phyloP scores from a whole-genome alignment of 2,888 invertebrate species.

The Eristalinus sepulchralis region DNA sequence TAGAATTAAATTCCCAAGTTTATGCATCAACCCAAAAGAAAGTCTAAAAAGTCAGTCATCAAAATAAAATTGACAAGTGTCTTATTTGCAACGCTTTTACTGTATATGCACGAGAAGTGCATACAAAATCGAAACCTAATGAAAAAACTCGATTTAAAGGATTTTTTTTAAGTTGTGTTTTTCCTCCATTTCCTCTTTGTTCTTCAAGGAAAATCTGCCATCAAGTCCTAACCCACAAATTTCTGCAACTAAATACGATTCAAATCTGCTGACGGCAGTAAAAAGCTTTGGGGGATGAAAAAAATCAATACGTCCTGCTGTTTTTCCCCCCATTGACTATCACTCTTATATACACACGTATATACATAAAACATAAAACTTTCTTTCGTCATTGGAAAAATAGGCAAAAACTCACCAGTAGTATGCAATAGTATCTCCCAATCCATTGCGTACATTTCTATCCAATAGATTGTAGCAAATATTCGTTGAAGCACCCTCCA shows the following conservation, averaged over 20 bases:
- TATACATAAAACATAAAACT: not conserved
- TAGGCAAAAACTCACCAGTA: constrained; percentile 89
- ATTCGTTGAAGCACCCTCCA: constrained; percentile 97
- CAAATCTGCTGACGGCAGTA: constrained; percentile 25
- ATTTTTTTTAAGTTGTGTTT: too few species aligned
- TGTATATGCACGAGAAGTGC: not conserved
- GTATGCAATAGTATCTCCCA: constrained; percentile 95
- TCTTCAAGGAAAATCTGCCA: not conserved
- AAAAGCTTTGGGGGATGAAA: not conserved
- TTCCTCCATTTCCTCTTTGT: not conserved
- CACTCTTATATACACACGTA: not conserved
- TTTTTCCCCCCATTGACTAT: constrained; percentile 11
- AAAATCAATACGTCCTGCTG: constrained; percentile 38
- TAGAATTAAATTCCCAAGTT: too few species aligned
- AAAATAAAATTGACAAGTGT: not conserved
- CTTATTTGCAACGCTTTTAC: not conserved
- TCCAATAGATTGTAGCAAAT: constrained; percentile 97
- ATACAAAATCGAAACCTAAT: not conserved
- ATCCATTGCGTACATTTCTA: constrained; percentile 92
- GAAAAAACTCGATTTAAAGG: not conserved
- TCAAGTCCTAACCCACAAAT: not conserved
- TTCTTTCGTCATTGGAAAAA: not conserved
- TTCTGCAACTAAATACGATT: constrained; percentile 25
- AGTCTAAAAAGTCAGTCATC: constrained; percentile 33
- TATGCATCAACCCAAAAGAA: too few species aligned